Percentiles rank a stretch among this genome's conserved stretches.
phyloP scores from a whole-genome alignment of 2,888 invertebrate species.

The Venusia cambrica region DNA sequence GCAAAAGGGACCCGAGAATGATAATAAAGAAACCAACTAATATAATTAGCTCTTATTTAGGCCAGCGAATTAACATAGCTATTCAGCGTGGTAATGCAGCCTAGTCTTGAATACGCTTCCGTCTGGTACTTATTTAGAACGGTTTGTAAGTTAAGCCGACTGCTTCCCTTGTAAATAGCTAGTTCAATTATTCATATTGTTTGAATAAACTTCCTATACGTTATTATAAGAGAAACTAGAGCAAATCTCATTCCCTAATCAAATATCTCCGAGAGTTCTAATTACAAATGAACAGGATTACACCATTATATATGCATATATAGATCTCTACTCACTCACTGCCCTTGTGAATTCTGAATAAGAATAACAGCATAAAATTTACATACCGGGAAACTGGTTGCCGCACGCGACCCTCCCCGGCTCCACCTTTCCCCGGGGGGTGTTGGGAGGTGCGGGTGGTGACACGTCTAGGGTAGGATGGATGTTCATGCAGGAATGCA shows the following conservation, averaged over 20 bases:
- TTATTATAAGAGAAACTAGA: no score
- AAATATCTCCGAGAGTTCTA: slow-evolving; percentile 11
- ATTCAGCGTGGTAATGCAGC: no score
- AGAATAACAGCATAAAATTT: slow-evolving; percentile 76
- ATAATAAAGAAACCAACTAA: no score
- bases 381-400: slow-evolving; percentile 60
- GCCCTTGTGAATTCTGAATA: slow-evolving; percentile 73
- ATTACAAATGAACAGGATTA: slow-evolving; percentile 23
- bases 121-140: no score
- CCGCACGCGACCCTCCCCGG: slow-evolving; percentile 44
- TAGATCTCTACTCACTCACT: slow-evolving; percentile 65
- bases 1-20: no score
- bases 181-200: no score
- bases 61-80: no score
- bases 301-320: slow-evolving; percentile 43
- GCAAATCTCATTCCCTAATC: slow-evolving; percentile 1
- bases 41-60: no score
- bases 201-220: no score
- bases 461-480: slow-evolving; percentile 48
- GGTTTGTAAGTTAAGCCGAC: no score
- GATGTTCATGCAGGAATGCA: slow-evolving; percentile 67
- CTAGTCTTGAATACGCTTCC: no score
- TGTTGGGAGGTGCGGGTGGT: slow-evolving; percentile 37
- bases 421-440: slow-evolving; percentile 14
- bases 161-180: no score